Conservation (phyloP, 2,113 vertebrate genomes). For the Ptyas mucosa region DNA sequence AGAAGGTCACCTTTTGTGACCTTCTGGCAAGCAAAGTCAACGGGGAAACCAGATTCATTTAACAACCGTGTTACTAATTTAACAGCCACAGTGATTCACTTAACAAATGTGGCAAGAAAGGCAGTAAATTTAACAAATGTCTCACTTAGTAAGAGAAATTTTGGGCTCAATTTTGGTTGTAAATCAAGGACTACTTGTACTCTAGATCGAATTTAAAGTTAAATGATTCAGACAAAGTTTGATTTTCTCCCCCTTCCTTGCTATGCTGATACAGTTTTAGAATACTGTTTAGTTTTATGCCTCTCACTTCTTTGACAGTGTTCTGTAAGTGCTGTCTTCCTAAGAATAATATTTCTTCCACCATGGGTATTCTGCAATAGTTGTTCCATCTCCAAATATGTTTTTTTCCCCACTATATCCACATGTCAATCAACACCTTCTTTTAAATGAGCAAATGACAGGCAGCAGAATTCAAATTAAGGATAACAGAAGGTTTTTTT, state of each 20-base stretch:
- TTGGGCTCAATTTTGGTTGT: not conserved
- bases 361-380: constrained; percentile 51
- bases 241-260: constrained; percentile 44
- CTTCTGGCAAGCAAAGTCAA: not conserved
- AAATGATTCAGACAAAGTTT: constrained; percentile 45
- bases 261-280: constrained; percentile 37
- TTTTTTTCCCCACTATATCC: constrained; percentile 53
- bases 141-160: not conserved
- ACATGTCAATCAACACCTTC: constrained; percentile 60
- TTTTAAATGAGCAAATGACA: constrained; percentile 52
- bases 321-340: constrained; percentile 61
- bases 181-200: not conserved
- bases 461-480: constrained; percentile 48
- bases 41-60: not conserved
- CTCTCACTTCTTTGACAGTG: constrained; percentile 56
- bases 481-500: constrained; percentile 33
- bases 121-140: not conserved
- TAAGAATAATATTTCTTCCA: constrained; percentile 51
- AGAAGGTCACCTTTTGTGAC: not conserved
- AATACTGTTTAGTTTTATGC: constrained; percentile 55
- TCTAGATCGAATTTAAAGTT: constrained; percentile 42
- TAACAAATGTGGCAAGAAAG: not conserved
- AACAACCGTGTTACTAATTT: not conserved
- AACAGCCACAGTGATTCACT: not conserved
- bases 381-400: constrained; percentile 53